Conservation (phyloP, 2,113 vertebrate species). For the Takifugu flavidus region DNA sequence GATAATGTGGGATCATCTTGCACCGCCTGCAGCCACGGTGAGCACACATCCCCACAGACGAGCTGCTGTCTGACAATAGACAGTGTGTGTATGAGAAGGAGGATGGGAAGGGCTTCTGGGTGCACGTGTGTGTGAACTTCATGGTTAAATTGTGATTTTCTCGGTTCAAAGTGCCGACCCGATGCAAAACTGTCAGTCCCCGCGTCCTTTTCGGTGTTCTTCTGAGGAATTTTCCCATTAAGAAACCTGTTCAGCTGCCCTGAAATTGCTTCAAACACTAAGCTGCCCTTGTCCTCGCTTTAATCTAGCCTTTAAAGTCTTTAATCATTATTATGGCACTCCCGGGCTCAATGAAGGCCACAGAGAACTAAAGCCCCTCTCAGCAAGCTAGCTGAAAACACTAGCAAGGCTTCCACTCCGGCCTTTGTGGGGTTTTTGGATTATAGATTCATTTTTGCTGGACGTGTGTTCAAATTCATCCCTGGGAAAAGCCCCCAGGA, state of each 20-base stretch:
- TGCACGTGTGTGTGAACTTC: slow-evolving; percentile 25
- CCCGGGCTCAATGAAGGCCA: slow-evolving; percentile 62
- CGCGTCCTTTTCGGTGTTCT: slow-evolving; percentile 36
- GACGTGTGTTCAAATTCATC: slow-evolving; percentile 65
- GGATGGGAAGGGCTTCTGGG: slow-evolving; percentile 7
- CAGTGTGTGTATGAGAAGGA: not conserved
- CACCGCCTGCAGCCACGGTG: slow-evolving; percentile 43
- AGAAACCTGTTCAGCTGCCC: slow-evolving; percentile 53
- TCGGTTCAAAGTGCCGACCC: slow-evolving; percentile 32
- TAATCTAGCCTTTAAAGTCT: slow-evolving; percentile 69
- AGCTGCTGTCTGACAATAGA: slow-evolving; percentile 23
- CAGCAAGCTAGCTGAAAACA: slow-evolving; percentile 69
- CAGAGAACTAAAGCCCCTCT: slow-evolving; percentile 62
- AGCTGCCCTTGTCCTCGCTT: slow-evolving; percentile 61
- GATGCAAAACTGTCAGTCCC: slow-evolving; percentile 30
- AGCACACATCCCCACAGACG: slow-evolving; percentile 26
- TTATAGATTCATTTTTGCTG: slow-evolving; percentile 71
- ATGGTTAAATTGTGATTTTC: slow-evolving; percentile 26
- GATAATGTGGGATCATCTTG: slow-evolving; percentile 63
- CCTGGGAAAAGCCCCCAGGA: slow-evolving; percentile 57
- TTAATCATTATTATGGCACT: slow-evolving; percentile 70
- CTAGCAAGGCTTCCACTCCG: slow-evolving; percentile 50
- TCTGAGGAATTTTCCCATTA: slow-evolving; percentile 67
- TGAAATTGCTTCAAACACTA: slow-evolving; percentile 66
- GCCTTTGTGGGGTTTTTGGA: slow-evolving; percentile 61